These are phyloP conservation scores for Meleagris gallopavo DNA, from an alignment of 2,113 vertebrate species.

Conservation along the genomic window DNA sequence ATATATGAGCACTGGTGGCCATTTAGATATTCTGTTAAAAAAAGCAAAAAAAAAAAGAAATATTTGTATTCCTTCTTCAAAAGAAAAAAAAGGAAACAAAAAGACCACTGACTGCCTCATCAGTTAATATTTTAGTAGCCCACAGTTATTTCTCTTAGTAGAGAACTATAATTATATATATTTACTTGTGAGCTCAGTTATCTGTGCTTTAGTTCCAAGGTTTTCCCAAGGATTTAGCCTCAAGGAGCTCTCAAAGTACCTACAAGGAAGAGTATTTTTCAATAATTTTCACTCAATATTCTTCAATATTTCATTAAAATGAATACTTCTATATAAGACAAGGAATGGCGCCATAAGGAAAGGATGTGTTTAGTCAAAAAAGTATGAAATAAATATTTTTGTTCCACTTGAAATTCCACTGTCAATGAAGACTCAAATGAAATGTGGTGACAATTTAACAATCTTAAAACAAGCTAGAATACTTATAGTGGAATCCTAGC, in stretches of 20 bases:
- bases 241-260: background rate
- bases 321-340: background rate
- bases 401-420: background rate
- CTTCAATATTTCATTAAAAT: background rate
- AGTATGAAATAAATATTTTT: background rate
- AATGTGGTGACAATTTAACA: background rate
- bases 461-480: background rate
- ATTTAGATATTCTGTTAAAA: background rate
- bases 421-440: background rate
- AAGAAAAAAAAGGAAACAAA: background rate
- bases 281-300: background rate
- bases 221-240: background rate
- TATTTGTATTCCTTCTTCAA: background rate
- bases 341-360: background rate
- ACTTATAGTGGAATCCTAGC: background rate
- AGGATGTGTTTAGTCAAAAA: background rate
- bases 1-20: fast-evolving
- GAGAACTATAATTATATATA: background rate
- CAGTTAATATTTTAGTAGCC: background rate
- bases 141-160: background rate
- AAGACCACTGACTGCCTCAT: background rate
- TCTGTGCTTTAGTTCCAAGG: background rate
- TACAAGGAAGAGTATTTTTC: background rate
- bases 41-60: background rate
- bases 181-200: background rate